Evolutionary conservation across 1,140 invertebrate species (phyloP).

Genomic region (Drosophila setifemur): DNA sequence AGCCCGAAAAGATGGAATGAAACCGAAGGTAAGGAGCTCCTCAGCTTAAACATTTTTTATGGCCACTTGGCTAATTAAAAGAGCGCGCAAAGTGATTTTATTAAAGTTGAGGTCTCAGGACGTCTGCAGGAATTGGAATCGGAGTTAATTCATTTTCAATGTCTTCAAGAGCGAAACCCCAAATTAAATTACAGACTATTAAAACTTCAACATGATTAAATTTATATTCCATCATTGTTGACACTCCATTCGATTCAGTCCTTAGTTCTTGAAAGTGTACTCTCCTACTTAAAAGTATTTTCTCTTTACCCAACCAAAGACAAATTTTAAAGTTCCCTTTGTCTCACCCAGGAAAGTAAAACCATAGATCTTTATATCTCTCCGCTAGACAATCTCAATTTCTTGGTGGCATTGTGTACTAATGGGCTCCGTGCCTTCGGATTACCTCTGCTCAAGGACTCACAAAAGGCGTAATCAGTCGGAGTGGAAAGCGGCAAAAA

Average conservation of each 20-base stretch:
- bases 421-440: slow-evolving; percentile 21
- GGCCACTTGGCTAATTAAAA: slow-evolving; percentile 29
- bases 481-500: neutral
- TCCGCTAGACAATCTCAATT: slow-evolving; percentile 53
- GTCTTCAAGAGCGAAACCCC: too few relatives aligned
- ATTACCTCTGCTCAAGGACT: slow-evolving; percentile 3
- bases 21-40: slow-evolving; percentile 34
- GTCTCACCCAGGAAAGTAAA: slow-evolving; percentile 2
- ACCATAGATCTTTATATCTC: slow-evolving; percentile 20
- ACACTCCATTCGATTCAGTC: too few relatives aligned
- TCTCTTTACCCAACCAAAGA: neutral
- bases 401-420: slow-evolving; percentile 40
- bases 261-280: too few relatives aligned
- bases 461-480: neutral
- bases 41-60: slow-evolving; percentile 28
- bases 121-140: too few relatives aligned
- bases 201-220: too few relatives aligned
- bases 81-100: neutral
- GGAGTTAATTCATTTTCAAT: too few relatives aligned
- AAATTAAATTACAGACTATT: too few relatives aligned
- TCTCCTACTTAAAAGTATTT: neutral
- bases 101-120: too few relatives aligned
- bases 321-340: slow-evolving; percentile 10
- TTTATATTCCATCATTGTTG: too few relatives aligned
- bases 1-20: neutral